phyloP scores from a whole-genome alignment of 2,888 invertebrate species.

The Drosophila infuscata region DNA sequence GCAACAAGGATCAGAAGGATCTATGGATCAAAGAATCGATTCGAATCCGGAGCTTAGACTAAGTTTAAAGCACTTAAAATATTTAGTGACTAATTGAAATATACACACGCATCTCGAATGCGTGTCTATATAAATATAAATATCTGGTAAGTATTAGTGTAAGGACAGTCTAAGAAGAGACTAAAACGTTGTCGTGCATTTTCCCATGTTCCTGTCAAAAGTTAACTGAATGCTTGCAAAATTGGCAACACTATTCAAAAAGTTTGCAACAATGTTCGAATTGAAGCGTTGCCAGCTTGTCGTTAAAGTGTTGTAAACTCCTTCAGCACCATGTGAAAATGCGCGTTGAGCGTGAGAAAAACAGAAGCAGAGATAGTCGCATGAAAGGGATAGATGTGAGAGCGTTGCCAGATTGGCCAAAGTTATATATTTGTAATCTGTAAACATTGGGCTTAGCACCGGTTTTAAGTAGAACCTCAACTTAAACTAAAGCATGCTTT shows the following conservation, averaged over 20 bases:
- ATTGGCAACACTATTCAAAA: too few relatives aligned
- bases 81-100: constrained; percentile 84
- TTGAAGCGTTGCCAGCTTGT: not conserved
- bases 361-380: constrained; percentile 24
- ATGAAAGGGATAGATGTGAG: not conserved
- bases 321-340: constrained; percentile 3
- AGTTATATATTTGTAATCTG: constrained; percentile 58
- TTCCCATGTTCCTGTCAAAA: constrained; percentile 1
- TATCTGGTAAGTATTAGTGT: constrained; percentile 39
- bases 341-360: constrained; percentile 5
- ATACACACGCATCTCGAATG: constrained; percentile 36
- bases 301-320: not conserved
- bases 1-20: constrained; percentile 14
- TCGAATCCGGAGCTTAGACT: constrained; percentile 66
- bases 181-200: not conserved
- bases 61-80: constrained; percentile 80
- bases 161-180: constrained; percentile 39
- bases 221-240: not conserved
- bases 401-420: constrained; percentile 36
- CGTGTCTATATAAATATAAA: constrained; percentile 45
- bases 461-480: constrained; percentile 67
- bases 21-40: constrained; percentile 26
- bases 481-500: constrained; percentile 57
- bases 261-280: too few relatives aligned
- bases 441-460: constrained; percentile 80